Base-by-base conservation (phyloP, 2,113 vertebrate species). In the Pao palembangensis region DNA sequence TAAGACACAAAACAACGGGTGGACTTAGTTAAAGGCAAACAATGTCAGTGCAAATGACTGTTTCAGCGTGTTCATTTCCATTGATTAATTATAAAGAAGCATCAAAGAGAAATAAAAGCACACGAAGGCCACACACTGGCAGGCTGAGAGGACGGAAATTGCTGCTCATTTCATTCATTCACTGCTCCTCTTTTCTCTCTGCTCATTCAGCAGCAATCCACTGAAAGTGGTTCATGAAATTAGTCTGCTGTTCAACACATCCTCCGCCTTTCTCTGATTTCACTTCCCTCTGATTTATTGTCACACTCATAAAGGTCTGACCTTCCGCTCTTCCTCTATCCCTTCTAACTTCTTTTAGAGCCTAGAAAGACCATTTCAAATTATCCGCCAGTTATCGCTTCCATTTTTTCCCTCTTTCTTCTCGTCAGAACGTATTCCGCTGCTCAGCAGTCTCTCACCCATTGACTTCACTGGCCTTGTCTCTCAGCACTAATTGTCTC, bases 401-500 rank as follows among this genome's bases (percentile, higher is more conserved):
- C 77, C 57, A 62, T 75, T 67, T 71, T 67, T 66, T 19, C 21
- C 54, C 51, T 64, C 64, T 74, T 69, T 62, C 67, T 68, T 46
- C 65, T 66, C 52, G 52, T 80, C 71, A 66, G 64, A 67, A 48
- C 67, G 62, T 72, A 68, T 78, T 68, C 69, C 58, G 60, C 60
- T 17, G 64, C 67, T 79, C 70, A 85, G 85, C 72, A 51, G 73
- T 75, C 75, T 81, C 71, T 3, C 54, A 46, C 69, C 75, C 75
- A 85, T 76, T 82, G 82, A 85, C 70, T 83, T 77, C 64, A 20
- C 71, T 58, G 81, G 85, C 85, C 85, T 84, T 79, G 85, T 84
- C 82, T 82, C 64, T 34, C 66, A 80, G 80, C 51, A 20, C 85
- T 87, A 87, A 85, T 87, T 85, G 85, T 85, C 83, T 84, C 83